A percentile compares a stretch with the other conserved stretches of the same genome.
Conservation (phyloP, 2,113 vertebrate genomes). For the Caretta caretta region DNA sequence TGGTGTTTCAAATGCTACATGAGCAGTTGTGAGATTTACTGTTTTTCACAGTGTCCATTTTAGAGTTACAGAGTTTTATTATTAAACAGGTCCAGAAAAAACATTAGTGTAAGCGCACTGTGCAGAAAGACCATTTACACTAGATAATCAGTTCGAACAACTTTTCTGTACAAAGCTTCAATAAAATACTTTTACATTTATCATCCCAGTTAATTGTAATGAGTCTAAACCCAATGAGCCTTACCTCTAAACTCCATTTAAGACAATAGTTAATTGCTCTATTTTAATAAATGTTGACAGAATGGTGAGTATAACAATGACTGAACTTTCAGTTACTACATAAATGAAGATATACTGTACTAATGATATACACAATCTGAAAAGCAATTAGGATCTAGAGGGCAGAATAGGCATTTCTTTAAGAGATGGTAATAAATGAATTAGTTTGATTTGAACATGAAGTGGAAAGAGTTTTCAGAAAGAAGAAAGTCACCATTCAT, state of each 20-base stretch:
- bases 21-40: constrained; percentile 7
- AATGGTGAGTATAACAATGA: constrained; percentile 74
- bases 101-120: neutral
- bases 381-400: constrained; percentile 70
- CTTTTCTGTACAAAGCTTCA: constrained; percentile 43
- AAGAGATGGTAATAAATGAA: constrained; percentile 35
- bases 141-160: constrained; percentile 10
- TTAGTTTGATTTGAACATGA: neutral
- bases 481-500: neutral
- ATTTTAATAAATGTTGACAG: constrained; percentile 83
- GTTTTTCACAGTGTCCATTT: neutral
- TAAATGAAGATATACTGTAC: constrained; percentile 65
- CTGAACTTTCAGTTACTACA: constrained; percentile 74
- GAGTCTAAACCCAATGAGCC: constrained; percentile 78
- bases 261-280: constrained; percentile 82
- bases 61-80: neutral
- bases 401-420: constrained; percentile 39
- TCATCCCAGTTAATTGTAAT: constrained; percentile 81
- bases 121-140: constrained; percentile 20
- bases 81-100: constrained; percentile 22
- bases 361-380: constrained; percentile 67
- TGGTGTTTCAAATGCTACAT: neutral
- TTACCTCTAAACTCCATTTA: constrained; percentile 81
- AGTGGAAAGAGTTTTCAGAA: neutral
- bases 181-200: constrained; percentile 78